Evolutionary conservation across 2,797 vertebrate genomes (phyloP), one percentile per base, ranked within the genome.

Genomic region (Sebastes itinus): DNA sequence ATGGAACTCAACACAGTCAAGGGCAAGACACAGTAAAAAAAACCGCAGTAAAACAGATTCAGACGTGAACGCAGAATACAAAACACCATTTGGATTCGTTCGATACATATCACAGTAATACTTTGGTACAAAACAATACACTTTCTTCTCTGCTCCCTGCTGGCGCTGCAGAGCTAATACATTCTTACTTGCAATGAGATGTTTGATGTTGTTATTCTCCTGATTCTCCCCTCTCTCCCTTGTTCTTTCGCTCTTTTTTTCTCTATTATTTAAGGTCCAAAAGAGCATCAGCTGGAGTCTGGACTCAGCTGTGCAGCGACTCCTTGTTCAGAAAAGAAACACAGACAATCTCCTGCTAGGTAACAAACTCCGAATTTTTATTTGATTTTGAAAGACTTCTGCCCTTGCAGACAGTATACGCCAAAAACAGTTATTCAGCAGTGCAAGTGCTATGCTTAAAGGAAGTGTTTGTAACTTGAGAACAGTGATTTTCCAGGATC

Each of bases 281-380:
- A 97, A 95, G 92, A 94, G 85, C 2, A 87, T 99, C 80, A 94
- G 88, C 72, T 91, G 98, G 93, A 95, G 97, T 86, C 86, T 99
- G 87, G 95, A 95, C 66, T 83, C 94, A 78, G 82, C 97, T 38
- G 62, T 99, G 91, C 95, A 95, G 77, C 87, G 87, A 70, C 90
- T 98, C 42, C 93, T 95, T 30, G 92, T 97, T 84, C 95, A 94
- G 27, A 97, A 96, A 82, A 96, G 95, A 89, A 91, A 92, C 82
- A 96, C 94, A 64, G 92, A 97, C 80, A 79, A 89, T 11, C 88
- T 99, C 76, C 89, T 97, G 58, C 95, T 97, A 89, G 97, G 98
- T 99, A 96, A 94, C 38, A 76, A 71, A 81, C 12, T 70, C 13
- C 2, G 22, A 30, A 71, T 75, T 75, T 75, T 23, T 25, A 42